Percentiles rank a stretch among this genome's conserved stretches.
These are phyloP conservation scores for Coenobita brevimanus DNA, from an alignment of 1,140 invertebrate genomes.

Conservation along the genomic window DNA sequence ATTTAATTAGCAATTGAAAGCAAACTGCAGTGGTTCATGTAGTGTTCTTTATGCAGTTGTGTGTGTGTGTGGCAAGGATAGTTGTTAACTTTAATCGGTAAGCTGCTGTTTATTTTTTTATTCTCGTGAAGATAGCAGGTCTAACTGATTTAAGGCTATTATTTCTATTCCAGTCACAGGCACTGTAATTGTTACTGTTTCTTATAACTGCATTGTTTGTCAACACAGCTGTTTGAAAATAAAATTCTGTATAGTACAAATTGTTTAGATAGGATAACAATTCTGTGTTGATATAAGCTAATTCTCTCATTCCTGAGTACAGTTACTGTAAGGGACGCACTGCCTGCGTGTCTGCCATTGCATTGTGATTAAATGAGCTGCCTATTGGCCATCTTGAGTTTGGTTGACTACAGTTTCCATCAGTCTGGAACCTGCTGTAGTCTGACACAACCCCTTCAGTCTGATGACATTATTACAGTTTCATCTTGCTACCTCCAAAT, in stretches of 20 bases:
- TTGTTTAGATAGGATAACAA: conserved; percentile 50
- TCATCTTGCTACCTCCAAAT: too few relatives aligned
- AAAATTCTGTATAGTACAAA: conserved; percentile 66
- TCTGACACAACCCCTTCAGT: too few relatives aligned
- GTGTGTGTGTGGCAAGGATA: conserved; percentile 34
- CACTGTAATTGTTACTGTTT: conserved; percentile 47
- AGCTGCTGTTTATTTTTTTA: conserved; percentile 18
- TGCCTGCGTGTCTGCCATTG: conserved; percentile 47
- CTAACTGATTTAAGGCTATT: conserved; percentile 10
- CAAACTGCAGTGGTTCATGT: conserved; percentile 40
- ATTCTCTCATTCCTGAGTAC: conserved; percentile 55
- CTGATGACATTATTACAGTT: too few relatives aligned
- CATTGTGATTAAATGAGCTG: conserved; percentile 20
- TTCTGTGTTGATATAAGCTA: conserved; percentile 18
- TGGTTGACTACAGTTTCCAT: neutral
- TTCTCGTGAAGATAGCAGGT: neutral
- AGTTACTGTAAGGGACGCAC: conserved; percentile 23
- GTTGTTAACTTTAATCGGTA: conserved; percentile 22
- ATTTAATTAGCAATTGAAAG: conserved; percentile 45
- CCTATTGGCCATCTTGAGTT: neutral
- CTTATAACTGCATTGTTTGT: conserved; percentile 43
- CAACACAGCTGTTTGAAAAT: conserved; percentile 53
- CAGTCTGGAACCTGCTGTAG: neutral
- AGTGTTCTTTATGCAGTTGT: conserved; percentile 32
- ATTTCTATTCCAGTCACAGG: conserved; percentile 25